Evolutionary conservation across 2,113 vertebrate species (phyloP).

Genomic region (Nothobranchius furzeri): DNA sequence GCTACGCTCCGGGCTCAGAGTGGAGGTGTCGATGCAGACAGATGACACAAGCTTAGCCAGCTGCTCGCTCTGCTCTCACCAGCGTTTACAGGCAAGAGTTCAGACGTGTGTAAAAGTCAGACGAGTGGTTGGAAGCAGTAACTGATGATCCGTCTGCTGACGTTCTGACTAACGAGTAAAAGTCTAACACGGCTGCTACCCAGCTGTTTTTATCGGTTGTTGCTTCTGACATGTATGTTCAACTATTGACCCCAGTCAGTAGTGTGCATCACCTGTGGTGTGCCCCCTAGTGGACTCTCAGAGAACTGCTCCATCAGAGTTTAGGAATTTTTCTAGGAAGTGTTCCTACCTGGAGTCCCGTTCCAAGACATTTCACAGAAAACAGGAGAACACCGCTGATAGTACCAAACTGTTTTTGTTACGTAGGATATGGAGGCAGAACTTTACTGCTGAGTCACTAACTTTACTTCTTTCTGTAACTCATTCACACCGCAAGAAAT

Average conservation of each 20-base stretch:
- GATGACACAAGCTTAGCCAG: constrained; percentile 57
- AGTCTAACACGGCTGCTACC: neutral
- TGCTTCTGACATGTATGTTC: constrained; percentile 30
- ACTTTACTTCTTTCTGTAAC: neutral
- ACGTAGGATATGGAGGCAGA: neutral
- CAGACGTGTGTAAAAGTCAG: constrained; percentile 35
- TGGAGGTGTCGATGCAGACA: constrained; percentile 40
- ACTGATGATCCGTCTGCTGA: constrained; percentile 8
- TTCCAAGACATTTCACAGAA: neutral
- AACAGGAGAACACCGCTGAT: neutral
- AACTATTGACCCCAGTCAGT: constrained; percentile 27
- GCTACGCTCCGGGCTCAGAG: neutral
- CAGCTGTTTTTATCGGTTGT: constrained; percentile 29
- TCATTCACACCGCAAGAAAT: too few relatives aligned
- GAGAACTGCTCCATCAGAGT: constrained; percentile 4
- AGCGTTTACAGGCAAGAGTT: constrained; percentile 38
- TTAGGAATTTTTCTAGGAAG: neutral
- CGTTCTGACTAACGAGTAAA: neutral
- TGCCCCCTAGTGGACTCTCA: constrained; percentile 58
- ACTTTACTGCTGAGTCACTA: too few relatives aligned
- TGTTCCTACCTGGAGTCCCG: too few relatives aligned
- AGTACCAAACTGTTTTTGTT: neutral
- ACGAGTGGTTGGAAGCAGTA: constrained; percentile 32
- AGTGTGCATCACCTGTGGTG: constrained; percentile 23
- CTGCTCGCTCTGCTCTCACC: constrained; percentile 54